Percentiles rank a stretch among this genome's conserved stretches.
These are phyloP conservation scores for Chaetura pelagica DNA, from an alignment of 2,113 vertebrate genomes.

Conservation along the genomic window DNA sequence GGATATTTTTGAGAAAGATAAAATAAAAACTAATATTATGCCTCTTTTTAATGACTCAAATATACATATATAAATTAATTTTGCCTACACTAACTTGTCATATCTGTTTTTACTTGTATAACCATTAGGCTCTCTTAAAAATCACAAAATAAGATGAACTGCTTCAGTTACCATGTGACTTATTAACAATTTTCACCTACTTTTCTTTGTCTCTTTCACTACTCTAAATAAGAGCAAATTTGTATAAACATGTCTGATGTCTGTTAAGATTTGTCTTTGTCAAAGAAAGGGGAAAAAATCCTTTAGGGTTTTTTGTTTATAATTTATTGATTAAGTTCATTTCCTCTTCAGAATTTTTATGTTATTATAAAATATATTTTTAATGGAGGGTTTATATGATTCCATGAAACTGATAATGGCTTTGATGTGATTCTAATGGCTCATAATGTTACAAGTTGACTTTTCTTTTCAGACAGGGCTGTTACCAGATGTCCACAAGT, in stretches of 20 bases:
- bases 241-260: not conserved
- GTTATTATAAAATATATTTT: not conserved
- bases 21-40: not conserved
- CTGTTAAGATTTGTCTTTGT: not conserved
- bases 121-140: not conserved
- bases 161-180: not conserved
- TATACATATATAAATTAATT: not conserved
- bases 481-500: not conserved
- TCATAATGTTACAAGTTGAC: not conserved
- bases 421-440: not conserved
- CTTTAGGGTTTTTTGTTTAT: not conserved
- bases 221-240: not conserved
- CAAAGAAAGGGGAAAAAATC: not conserved
- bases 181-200: not conserved
- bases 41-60: not conserved
- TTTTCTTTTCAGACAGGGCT: not conserved
- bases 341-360: not conserved
- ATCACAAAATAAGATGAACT: not conserved
- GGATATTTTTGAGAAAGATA: not conserved
- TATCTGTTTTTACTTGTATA: not conserved
- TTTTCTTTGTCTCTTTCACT: not conserved
- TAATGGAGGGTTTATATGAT: not conserved
- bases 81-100: not conserved
- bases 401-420: not conserved
- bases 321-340: not conserved